Evolutionary conservation across 2,888 invertebrate species (phyloP), one percentile per base, ranked within the genome.

Genomic region (Aquatica leii): DNA sequence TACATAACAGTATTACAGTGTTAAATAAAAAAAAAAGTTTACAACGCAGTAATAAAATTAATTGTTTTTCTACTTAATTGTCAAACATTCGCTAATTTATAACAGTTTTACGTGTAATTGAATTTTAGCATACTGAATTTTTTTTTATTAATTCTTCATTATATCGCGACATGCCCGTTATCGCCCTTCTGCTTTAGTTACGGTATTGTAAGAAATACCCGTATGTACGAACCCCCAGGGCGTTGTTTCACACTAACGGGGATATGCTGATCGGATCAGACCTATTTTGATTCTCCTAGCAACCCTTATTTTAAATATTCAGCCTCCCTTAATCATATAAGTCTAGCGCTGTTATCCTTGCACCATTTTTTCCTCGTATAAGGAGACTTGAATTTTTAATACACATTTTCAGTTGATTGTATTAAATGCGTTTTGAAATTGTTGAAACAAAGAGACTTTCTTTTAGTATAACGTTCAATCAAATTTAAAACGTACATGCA

Each of bases 191-290:
- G 62, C 62, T 57, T 60, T 59, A 50, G 59, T 57, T 40, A 65
- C 59, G 59, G 59, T 61, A 62, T 55, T 57, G 60, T 61, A 61
- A 18, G 59, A 40, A 62, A 63, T 35, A 46, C 62, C 50, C 66
- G 65, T 59, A 59, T 63, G 59, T 51, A 53, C 54, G 43, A 62
- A 71, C 78, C 80, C 78, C 79, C 61, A 65, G 77, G 79, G 80
- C 75, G 78, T 81, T 81, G 79, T 81, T 80, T 80, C 78, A 76
- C 78, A 76, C 78, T 78, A 78, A 78, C 77, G 74, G 74, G 71
- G 70, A 74, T 75, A 71, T 71, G 75, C 75, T 76, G 76, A 76
- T 77, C 76, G 73, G 77, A 77, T 77, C 76, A 73, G 73, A 71
- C 65, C 70, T 65, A 69, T 70, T 68, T 67, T 69, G 65, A 64